Evolutionary conservation across 1,140 invertebrate genomes (phyloP).

Genomic region (Nilaparvata lugens): DNA sequence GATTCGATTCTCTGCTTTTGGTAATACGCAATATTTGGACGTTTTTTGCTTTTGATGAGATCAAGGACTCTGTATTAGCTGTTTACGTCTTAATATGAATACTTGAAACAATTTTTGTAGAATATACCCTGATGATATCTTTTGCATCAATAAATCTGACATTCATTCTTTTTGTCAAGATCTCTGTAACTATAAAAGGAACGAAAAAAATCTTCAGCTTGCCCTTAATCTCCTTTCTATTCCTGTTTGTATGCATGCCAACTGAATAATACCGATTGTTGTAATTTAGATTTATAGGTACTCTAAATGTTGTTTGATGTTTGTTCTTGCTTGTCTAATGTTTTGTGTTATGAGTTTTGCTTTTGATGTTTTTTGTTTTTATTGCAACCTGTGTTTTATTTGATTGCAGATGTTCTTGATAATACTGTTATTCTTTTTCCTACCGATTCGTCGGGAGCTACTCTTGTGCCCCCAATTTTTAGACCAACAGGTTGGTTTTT

Average conservation of each 20-base stretch:
- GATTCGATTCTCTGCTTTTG: too few species aligned
- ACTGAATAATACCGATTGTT: background rate
- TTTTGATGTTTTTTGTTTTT: constrained; percentile 19
- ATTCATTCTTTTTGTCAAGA: too few species aligned
- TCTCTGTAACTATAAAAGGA: too few species aligned
- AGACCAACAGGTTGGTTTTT: constrained; percentile 56
- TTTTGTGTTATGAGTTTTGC: constrained; percentile 22
- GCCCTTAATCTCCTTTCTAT: too few species aligned
- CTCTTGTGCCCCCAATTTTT: constrained; percentile 57
- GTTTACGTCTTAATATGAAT: too few species aligned
- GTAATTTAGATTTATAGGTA: constrained; percentile 6
- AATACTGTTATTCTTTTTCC: constrained; percentile 68
- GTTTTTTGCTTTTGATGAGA: too few species aligned
- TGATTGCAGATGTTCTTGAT: constrained; percentile 65
- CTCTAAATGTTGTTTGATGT: background rate
- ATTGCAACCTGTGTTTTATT: constrained; percentile 33
- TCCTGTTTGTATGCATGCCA: background rate
- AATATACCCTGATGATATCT: too few species aligned
- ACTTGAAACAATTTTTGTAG: too few species aligned
- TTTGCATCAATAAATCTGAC: background rate
- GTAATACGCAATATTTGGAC: too few species aligned
- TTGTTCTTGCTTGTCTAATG: too few species aligned
- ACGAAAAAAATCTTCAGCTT: too few species aligned
- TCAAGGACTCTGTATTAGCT: too few species aligned
- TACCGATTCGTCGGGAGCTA: constrained; percentile 62